Conservation (phyloP, 1,140 invertebrate genomes). For the Drosophila nigromelanica region DNA sequence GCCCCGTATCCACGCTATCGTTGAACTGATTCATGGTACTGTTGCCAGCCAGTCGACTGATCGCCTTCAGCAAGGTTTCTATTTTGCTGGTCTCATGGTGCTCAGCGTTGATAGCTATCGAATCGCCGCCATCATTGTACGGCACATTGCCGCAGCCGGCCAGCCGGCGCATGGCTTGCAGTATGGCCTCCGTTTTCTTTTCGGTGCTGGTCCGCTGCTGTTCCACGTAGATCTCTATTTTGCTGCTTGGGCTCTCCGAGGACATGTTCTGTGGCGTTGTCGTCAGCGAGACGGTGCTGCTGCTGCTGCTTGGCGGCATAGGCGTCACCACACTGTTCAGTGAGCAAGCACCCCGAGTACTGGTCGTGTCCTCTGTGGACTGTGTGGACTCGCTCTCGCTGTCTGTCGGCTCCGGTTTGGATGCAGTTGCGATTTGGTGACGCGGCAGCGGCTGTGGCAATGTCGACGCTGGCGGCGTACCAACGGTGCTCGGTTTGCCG, state of each 20-base stretch:
- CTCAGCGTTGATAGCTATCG: not conserved
- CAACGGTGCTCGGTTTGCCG: not conserved
- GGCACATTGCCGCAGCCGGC: not conserved
- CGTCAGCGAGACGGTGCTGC: slow-evolving; percentile 2
- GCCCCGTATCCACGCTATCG: slow-evolving; percentile 19
- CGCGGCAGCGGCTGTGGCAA: not conserved
- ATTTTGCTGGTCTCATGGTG: slow-evolving; percentile 17
- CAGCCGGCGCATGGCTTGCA: slow-evolving; percentile 37
- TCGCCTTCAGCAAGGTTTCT: slow-evolving; percentile 28
- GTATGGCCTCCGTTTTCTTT: slow-evolving; percentile 46
- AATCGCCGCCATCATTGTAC: not conserved
- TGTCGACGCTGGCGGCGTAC: not conserved
- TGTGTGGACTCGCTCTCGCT: slow-evolving; percentile 27
- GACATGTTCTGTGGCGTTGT: too few relatives aligned
- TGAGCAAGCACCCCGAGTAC: not conserved
- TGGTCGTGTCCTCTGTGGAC: slow-evolving; percentile 8
- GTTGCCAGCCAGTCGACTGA: slow-evolving; percentile 15
- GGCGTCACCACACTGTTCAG: not conserved
- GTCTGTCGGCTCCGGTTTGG: not conserved
- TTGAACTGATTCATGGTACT: slow-evolving; percentile 2
- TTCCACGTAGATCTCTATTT: slow-evolving; percentile 19
- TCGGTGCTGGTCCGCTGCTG: slow-evolving; percentile 43
- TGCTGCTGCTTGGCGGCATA: not conserved
- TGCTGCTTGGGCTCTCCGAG: not conserved
- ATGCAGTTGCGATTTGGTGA: not conserved